phyloP scores from a whole-genome alignment of 2,888 invertebrate genomes.

The Hoplodrina blanda region DNA sequence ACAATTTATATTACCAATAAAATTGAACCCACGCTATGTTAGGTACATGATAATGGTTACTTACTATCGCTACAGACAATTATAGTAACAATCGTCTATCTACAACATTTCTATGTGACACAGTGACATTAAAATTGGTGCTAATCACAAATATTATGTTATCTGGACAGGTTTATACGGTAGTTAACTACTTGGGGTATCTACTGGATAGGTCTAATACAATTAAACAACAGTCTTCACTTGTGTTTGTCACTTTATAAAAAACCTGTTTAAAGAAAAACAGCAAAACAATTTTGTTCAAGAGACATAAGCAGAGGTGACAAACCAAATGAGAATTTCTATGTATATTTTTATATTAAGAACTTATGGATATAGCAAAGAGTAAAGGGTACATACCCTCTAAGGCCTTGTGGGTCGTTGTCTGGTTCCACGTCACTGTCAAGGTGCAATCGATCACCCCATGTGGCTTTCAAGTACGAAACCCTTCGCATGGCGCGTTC shows the following conservation, averaged over 20 bases:
- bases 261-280: slow-evolving; percentile 15
- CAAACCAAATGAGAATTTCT: slow-evolving; percentile 59
- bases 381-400: slow-evolving; percentile 90
- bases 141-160: slow-evolving; percentile 59
- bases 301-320: slow-evolving; percentile 53
- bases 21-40: slow-evolving; percentile 63
- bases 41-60: slow-evolving; percentile 70
- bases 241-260: slow-evolving; percentile 56
- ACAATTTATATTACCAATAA: slow-evolving; percentile 64
- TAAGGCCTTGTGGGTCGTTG: slow-evolving; percentile 91
- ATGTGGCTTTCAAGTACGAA: slow-evolving; percentile 98
- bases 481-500: slow-evolving; percentile 96
- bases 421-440: slow-evolving; percentile 92
- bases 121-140: slow-evolving; percentile 50
- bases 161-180: slow-evolving; percentile 52
- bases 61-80: slow-evolving; percentile 67
- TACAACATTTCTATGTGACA: slow-evolving; percentile 67
- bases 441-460: slow-evolving; percentile 94
- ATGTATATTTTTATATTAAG: slow-evolving; percentile 37
- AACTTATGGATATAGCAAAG: neutral
- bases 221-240: slow-evolving; percentile 49
- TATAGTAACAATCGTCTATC: slow-evolving; percentile 61
- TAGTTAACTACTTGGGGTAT: slow-evolving; percentile 56
- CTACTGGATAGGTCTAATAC: slow-evolving; percentile 57
- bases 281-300: slow-evolving; percentile 38